phyloP scores from a whole-genome alignment of 1,140 invertebrate genomes.

The Bombus huntii region DNA sequence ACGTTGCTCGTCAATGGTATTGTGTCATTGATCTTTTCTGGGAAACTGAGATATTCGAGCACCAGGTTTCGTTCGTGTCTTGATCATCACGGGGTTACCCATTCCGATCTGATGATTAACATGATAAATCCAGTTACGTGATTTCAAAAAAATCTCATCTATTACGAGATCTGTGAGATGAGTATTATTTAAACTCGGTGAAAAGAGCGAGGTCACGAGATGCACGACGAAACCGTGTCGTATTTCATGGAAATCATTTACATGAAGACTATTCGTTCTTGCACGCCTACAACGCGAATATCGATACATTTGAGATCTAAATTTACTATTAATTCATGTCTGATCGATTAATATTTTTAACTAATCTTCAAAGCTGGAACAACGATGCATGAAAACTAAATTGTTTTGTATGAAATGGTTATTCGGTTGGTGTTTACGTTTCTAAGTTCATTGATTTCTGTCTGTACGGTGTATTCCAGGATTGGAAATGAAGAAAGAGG shows the following conservation, averaged over 20 bases:
- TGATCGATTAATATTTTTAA: background rate
- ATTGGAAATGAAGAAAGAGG: background rate
- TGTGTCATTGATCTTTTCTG: background rate
- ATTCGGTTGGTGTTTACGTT: conserved; percentile 2
- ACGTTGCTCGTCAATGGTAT: background rate
- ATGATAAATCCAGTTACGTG: conserved; percentile 5
- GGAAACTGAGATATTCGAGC: background rate
- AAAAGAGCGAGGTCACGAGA: conserved; percentile 21
- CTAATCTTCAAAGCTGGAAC: background rate
- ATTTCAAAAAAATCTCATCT: background rate
- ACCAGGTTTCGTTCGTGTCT: background rate
- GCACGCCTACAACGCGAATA: background rate
- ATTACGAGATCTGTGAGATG: conserved; percentile 23
- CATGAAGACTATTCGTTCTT: conserved; percentile 8
- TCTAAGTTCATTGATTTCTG: conserved; percentile 23
- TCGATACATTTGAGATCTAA: background rate
- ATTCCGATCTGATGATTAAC: conserved; percentile 34
- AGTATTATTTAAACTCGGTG: conserved; percentile 8
- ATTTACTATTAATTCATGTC: background rate
- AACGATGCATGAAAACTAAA: background rate
- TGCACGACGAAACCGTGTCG: conserved; percentile 23
- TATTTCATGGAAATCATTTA: conserved; percentile 18
- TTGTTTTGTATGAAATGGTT: background rate
- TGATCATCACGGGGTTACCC: conserved; percentile 2
- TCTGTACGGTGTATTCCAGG: background rate